A percentile compares a stretch with the other conserved stretches of the same genome.
These are phyloP conservation scores for Lobophora halterata DNA, from an alignment of 2,888 invertebrate genomes.

Conservation along the genomic window DNA sequence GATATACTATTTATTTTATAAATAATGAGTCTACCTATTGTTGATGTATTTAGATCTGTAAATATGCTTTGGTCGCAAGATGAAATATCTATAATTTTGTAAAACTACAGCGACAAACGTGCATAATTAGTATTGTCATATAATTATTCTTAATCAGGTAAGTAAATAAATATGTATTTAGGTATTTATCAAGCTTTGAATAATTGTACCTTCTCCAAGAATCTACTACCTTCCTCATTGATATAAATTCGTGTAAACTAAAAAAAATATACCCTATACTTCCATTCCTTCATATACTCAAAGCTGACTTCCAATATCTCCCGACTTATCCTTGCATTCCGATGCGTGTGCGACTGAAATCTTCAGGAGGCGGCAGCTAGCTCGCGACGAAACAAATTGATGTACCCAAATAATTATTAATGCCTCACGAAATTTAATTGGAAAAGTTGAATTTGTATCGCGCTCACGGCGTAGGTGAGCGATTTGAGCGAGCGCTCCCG, in stretches of 20 bases:
- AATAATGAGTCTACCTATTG: no score
- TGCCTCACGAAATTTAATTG: conserved; percentile 83
- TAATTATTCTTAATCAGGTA: no score
- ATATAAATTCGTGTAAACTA: no score
- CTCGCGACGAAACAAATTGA: conserved; percentile 80
- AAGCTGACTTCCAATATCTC: conserved; percentile 30
- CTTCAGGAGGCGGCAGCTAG: conserved; percentile 55
- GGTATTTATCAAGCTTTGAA: not conserved
- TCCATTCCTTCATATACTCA: not conserved
- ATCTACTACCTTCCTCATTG: no score
- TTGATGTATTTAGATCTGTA: no score
- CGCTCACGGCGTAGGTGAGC: conserved; percentile 79
- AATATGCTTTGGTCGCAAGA: no score
- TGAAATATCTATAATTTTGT: no score
- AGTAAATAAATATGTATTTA: no score
- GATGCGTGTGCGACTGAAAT: conserved; percentile 35
- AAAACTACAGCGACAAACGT: no score
- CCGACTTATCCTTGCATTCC: conserved; percentile 34
- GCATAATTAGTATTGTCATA: no score
- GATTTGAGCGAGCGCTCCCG: conserved; percentile 66
- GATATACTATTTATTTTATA: no score
- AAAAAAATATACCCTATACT: not conserved
- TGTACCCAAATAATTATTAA: conserved; percentile 82
- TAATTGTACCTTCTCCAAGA: no score
- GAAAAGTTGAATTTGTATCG: conserved; percentile 82